A percentile compares a stretch with the other conserved stretches of the same genome.
phyloP scores from a whole-genome alignment of 1,140 invertebrate genomes.

The Drosophila nebulosa region DNA sequence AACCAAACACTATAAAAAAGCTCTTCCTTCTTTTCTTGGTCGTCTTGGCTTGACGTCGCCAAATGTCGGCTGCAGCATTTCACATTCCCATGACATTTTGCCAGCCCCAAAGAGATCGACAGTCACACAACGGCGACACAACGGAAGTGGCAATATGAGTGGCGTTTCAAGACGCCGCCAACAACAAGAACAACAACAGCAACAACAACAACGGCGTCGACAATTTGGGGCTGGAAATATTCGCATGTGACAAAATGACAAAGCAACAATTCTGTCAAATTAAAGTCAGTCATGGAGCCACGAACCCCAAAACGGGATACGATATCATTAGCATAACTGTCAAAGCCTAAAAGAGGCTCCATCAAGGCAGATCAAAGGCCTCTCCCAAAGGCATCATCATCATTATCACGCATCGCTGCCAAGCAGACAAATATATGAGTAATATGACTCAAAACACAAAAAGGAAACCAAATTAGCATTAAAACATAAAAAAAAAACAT shows the following conservation, averaged over 20 bases:
- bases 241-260: constrained; percentile 64
- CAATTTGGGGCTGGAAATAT: constrained; percentile 35
- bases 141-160: constrained; percentile 76
- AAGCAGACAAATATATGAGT: constrained; percentile 68
- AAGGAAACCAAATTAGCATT: constrained; percentile 48
- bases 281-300: constrained; percentile 67
- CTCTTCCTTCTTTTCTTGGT: constrained; percentile 40
- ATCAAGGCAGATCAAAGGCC: constrained; percentile 37
- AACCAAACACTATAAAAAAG: constrained; percentile 41
- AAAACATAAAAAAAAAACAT: constrained; percentile 32
- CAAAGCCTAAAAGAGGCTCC: constrained; percentile 22
- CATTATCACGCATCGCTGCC: constrained; percentile 50
- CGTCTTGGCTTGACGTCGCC: constrained; percentile 26
- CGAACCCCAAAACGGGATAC: constrained; percentile 17
- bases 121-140: too few species aligned
- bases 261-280: constrained; percentile 75
- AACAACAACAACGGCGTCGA: not conserved
- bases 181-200: not conserved
- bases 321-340: constrained; percentile 69
- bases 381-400: constrained; percentile 22
- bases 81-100: constrained; percentile 73
- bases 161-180: constrained; percentile 75
- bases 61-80: constrained; percentile 61
- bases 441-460: not conserved
- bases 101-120: constrained; percentile 23